Evolutionary conservation across 2,888 invertebrate species (phyloP).

Genomic region (Dryomyza anilis): DNA sequence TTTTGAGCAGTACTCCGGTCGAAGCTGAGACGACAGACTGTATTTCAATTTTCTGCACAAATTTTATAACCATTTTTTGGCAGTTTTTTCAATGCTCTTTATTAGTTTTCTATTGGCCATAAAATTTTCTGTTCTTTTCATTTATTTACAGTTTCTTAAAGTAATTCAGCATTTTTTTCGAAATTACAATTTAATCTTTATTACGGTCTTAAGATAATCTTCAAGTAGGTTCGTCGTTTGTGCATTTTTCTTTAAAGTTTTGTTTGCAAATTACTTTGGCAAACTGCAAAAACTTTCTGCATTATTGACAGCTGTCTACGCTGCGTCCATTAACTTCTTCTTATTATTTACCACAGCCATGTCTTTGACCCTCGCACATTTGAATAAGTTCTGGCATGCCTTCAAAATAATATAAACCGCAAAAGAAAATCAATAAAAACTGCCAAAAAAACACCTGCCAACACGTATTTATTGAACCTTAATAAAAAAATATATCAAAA

Average conservation of each 20-base stretch:
- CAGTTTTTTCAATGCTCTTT: conserved; percentile 28
- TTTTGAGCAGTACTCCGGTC: conserved; percentile 28
- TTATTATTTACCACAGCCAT: not conserved
- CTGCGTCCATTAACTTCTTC: not conserved
- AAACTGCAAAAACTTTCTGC: not conserved
- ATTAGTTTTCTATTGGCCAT: conserved; percentile 10
- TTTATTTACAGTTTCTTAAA: conserved; percentile 1
- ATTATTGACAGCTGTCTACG: conserved; percentile 21
- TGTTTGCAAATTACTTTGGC: not conserved
- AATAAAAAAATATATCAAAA: not conserved
- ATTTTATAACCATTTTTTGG: conserved; percentile 34
- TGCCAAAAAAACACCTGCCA: conserved; percentile 18
- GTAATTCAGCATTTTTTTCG: not conserved
- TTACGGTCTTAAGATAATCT: not conserved
- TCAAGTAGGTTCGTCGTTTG: not conserved
- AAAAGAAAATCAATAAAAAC: conserved; percentile 4
- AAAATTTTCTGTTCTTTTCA: conserved; percentile 8
- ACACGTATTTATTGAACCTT: not conserved
- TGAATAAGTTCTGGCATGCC: not conserved
- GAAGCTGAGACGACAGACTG: conserved; percentile 32
- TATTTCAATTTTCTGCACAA: conserved; percentile 42
- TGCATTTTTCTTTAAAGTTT: not conserved
- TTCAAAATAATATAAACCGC: conserved; percentile 12
- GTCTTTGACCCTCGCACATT: conserved; percentile 22
- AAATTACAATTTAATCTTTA: too few relatives aligned